phyloP scores from a whole-genome alignment of 2,113 vertebrate genomes.

The Chiloscyllium plagiosum region DNA sequence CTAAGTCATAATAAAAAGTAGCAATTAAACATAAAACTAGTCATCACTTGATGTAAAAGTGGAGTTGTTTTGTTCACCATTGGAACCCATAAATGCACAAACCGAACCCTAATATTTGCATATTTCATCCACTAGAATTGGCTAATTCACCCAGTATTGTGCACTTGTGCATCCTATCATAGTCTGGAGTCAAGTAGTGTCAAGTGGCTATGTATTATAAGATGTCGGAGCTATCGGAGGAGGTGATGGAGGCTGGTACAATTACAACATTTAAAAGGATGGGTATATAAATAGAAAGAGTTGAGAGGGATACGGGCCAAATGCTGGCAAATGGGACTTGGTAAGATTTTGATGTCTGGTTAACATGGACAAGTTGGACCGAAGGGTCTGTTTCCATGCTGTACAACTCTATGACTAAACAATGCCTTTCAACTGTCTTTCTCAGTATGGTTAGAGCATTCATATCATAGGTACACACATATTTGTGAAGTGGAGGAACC shows the following conservation, averaged over 20 bases:
- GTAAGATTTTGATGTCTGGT: too few relatives aligned
- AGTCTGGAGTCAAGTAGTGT: background rate
- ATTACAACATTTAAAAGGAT: too few relatives aligned
- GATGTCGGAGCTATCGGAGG: background rate
- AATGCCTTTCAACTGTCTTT: too few relatives aligned
- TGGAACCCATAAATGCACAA: background rate
- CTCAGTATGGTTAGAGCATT: background rate
- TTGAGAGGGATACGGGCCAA: too few relatives aligned
- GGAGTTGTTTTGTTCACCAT: background rate
- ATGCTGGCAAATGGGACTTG: too few relatives aligned
- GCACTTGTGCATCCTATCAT: background rate
- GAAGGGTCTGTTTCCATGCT: too few relatives aligned
- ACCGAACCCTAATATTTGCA: background rate
- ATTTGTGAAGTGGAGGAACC: background rate
- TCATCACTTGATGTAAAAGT: background rate
- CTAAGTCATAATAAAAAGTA: background rate
- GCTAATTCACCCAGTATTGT: background rate
- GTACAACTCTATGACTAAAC: too few relatives aligned
- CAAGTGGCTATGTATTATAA: background rate
- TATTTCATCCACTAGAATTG: background rate
- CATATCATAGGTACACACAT: background rate
- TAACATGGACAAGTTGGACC: too few relatives aligned
- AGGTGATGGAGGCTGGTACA: too few relatives aligned
- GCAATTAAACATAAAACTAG: background rate
- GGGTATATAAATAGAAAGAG: too few relatives aligned